phyloP scores from a whole-genome alignment of 2,888 invertebrate genomes.

The Lasiommata megera region DNA sequence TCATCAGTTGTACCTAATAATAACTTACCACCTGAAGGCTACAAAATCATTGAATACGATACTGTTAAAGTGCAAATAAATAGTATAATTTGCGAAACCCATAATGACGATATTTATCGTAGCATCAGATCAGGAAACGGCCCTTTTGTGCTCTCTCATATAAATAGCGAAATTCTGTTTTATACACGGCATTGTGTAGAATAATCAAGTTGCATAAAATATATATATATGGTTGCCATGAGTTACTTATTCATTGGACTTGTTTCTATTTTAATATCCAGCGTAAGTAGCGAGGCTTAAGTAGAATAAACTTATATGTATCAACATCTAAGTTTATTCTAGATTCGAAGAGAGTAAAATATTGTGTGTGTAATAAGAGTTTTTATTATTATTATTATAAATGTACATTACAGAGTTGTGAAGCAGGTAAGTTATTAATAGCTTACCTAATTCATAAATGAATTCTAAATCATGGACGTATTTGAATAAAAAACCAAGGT shows the following conservation, averaged over 20 bases:
- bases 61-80: constrained; percentile 13
- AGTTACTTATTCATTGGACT: constrained; percentile 7
- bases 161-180: constrained; percentile 16
- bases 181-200: not conserved
- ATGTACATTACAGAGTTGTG: no score
- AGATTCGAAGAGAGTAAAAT: no score
- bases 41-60: constrained; percentile 7
- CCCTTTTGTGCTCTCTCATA: constrained; percentile 21
- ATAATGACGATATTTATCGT: constrained; percentile 21
- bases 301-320: no score
- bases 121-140: constrained; percentile 16
- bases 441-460: no score
- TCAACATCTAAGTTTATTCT: no score
- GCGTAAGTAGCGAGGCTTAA: constrained; percentile 18
- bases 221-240: constrained; percentile 10
- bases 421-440: no score
- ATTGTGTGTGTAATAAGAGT: no score
- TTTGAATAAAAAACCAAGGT: no score
- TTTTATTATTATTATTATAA: no score
- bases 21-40: constrained; percentile 1
- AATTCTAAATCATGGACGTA: no score
- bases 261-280: constrained; percentile 4
- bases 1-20: not conserved
- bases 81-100: constrained; percentile 20
- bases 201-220: not conserved